Base-by-base conservation (phyloP, 2,113 vertebrate genomes). In the Platysternon megacephalum region DNA sequence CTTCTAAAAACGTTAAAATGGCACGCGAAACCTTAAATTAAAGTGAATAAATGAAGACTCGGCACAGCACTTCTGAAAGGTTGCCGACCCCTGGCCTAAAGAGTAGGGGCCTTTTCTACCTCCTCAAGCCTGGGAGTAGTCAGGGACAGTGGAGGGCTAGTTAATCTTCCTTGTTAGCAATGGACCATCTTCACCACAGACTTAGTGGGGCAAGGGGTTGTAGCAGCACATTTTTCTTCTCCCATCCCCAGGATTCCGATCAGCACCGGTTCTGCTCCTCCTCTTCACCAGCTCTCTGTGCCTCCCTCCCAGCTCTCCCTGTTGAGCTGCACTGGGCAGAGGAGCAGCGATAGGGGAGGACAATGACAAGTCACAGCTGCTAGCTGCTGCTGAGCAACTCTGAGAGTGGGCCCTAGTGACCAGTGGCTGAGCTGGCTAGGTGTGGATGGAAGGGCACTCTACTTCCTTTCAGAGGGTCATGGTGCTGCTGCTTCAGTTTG, bases 181-280 rank as follows among this genome's bases (percentile, higher is more conserved):
- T 80, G 90, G 82, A 74, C 93, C 93, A 76, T 51, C 88, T 89
- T 89, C 52, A 86, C 52, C 87, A 48, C 87, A 83, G 81, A 49
- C 53, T 95, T 89, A 79, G 46, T 2, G 3, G 83, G 65, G 91
- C 55, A 87, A 92, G 65, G 82, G 89, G 96, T 92, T 92, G 95
- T 91, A 90, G 95, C 94, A 86, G 96, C 94, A 95, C 89, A 94
- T 97, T 96, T 94, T 95, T 12, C 56, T 93, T 89, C 85, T 95
- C 88, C 61, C 90, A 91, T 80, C 35, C 72, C 76, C 95, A 55
- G 61, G 2, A 83, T 91, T 46, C 90, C 88, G 84, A 83, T 87
- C 72, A 84, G 52, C 87, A 88, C 87, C 88, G 94, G 52, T 79
- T 65, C 7, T 3, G 84, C 46, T 91, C 19, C 86, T 90, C 79